These are phyloP conservation scores for Platanista minor DNA, from an alignment of 2,113 vertebrate genomes.

Conservation along the genomic window DNA sequence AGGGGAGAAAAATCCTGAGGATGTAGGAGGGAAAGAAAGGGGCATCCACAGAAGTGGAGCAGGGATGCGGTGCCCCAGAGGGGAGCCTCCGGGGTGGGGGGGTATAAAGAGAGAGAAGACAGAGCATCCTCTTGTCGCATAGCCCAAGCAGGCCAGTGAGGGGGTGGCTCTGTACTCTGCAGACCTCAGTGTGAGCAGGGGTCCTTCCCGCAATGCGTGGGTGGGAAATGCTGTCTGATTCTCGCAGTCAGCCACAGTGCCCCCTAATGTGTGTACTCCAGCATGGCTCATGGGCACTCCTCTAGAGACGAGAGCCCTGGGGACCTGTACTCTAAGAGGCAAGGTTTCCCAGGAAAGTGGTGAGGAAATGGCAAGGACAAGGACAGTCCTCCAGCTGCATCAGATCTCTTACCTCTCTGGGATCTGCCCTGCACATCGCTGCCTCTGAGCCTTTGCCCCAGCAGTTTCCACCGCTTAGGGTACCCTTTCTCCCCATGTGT, in stretches of 20 bases:
- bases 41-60: background rate
- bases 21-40: background rate
- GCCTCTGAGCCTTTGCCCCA: background rate
- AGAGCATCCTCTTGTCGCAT: accelerated
- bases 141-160: background rate
- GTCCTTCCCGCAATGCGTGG: too few relatives aligned
- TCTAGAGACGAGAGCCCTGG: background rate
- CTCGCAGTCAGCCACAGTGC: background rate
- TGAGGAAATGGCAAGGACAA: background rate
- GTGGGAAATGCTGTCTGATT: background rate
- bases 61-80: accelerated
- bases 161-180: background rate
- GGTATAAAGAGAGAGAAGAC: background rate
- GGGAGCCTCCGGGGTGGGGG: background rate
- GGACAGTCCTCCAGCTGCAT: background rate
- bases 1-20: background rate
- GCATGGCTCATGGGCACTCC: background rate
- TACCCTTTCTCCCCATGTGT: background rate
- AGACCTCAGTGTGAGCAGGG: background rate
- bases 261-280: background rate
- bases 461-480: background rate
- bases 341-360: background rate
- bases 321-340: background rate
- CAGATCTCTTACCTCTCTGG: background rate
- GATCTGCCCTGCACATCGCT: background rate